phyloP scores from a whole-genome alignment of 2,113 vertebrate species.

The Melozone crissalis region DNA sequence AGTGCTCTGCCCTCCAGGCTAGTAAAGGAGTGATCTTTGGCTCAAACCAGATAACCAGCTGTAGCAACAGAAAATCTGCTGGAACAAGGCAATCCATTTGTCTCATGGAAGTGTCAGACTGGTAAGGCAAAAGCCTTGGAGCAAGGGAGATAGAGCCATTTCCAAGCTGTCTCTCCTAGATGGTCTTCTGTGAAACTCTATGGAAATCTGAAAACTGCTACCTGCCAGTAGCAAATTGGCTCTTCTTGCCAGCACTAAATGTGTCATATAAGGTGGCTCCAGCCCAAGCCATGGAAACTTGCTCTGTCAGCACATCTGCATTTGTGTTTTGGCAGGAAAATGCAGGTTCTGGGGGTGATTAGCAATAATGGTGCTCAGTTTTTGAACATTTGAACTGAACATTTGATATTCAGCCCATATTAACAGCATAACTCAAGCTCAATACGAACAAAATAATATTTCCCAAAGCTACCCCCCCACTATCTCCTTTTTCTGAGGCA shows the following conservation, averaged over 20 bases:
- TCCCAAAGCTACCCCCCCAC: rapidly evolving
- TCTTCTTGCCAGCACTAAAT: neutral
- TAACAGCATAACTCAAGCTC: neutral
- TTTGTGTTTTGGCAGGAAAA: constrained; percentile 4
- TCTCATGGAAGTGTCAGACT: neutral
- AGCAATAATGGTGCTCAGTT: neutral
- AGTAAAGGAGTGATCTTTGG: neutral
- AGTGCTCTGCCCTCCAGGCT: neutral
- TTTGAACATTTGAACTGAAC: neutral
- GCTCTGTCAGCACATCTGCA: neutral
- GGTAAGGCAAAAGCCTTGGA: neutral
- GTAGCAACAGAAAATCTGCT: neutral
- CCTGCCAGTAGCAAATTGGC: neutral
- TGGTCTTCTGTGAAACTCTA: neutral
- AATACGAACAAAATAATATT: neutral
- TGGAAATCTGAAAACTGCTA: neutral
- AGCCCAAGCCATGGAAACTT: neutral
- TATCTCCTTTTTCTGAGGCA: neutral
- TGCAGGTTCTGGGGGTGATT: neutral
- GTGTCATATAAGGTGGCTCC: neutral
- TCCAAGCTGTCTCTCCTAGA: neutral
- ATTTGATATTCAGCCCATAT: neutral
- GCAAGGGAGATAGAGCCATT: neutral
- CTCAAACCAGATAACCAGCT: neutral
- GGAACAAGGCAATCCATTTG: neutral